Base-by-base conservation (phyloP, 1,140 invertebrate species). In the Mizuhopecten yessoensis region DNA sequence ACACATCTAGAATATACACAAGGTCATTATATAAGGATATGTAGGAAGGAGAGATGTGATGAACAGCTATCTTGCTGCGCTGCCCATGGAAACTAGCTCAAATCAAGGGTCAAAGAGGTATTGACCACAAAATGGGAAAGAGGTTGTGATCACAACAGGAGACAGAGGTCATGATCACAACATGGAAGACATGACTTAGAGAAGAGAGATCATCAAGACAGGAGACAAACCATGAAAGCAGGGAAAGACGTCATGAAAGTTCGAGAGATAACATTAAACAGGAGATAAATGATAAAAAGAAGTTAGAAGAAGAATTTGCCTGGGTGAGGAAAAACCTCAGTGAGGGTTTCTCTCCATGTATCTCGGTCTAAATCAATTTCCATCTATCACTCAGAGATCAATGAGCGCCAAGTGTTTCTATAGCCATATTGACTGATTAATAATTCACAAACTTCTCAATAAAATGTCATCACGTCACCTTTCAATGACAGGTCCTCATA, bases 401-500 rank as follows among this genome's bases (percentile, higher is more conserved):
- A 75, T 75, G 29, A 29, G 5, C 57, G n/a, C 57, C 17, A n/a
- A 75, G 57, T 1, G 29, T 75, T 75, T 75, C 57, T 75, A 29
- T 75, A 29, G 57, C 57, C 57, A 75, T n/a, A 75, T 75, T 75
- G 57, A 75, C 57, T 5, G 1, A 75, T 75, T 75, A 75, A 75
- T 75, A 75, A 75, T 75, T 75, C 57, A 75, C 15, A 75, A 29
- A 1, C n/a, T 75, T 75, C 57, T 75, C 57, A 75, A 75, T 75
- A n/a, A 75, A 75, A 29, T 29, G 57, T 75, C 57, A 75, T n/a
- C 57, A 75, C 57, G 5, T 75, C 57, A 75, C 57, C n/a, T 23
- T 29, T 75, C 23, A 75, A n/a, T 75, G n/a, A 29, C 57, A 75
- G 57, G 5, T 75, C 57, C 9, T 75, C 57, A 75, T 75, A 75